These are phyloP conservation scores for Parnassius smintheus DNA, from an alignment of 2,888 invertebrate genomes.

Conservation along the genomic window DNA sequence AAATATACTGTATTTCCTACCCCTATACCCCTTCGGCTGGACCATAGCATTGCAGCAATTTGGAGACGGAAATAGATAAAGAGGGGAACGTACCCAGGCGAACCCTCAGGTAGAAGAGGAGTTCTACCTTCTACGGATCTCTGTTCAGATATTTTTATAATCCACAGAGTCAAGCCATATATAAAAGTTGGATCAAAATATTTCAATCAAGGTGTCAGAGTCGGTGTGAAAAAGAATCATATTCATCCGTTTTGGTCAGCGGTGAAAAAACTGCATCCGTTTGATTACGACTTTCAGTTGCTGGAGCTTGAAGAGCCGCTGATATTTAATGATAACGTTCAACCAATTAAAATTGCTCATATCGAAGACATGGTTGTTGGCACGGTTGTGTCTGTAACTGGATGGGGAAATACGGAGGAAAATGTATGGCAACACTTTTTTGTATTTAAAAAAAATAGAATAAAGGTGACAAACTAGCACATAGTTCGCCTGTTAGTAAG, in stretches of 20 bases:
- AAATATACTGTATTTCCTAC: no score
- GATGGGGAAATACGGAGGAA: conserved; percentile 72
- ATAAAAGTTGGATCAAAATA: conserved; percentile 65
- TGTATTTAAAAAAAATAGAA: no score
- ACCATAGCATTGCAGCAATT: no score
- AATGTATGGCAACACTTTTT: conserved; percentile 43
- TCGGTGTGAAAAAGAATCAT: conserved; percentile 42
- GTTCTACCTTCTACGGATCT: no score
- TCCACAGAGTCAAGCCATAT: conserved; percentile 59
- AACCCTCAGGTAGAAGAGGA: no score
- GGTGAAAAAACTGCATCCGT: conserved; percentile 60
- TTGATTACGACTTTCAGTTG: conserved; percentile 70
- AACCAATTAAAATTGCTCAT: conserved; percentile 63
- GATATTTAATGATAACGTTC: conserved; percentile 54
- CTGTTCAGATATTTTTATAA: neutral
- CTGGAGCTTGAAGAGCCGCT: conserved; percentile 53
- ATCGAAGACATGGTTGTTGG: conserved; percentile 70
- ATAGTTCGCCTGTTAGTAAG: no score
- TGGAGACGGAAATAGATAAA: no score
- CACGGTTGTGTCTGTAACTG: conserved; percentile 65
- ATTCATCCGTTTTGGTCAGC: conserved; percentile 61
- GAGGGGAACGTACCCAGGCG: no score
- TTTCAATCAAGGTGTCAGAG: conserved; percentile 52
- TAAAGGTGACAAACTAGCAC: no score
- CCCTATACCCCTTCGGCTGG: no score